Evolutionary conservation across 2,888 invertebrate genomes (phyloP), one percentile per base, ranked within the genome.

Genomic region (Nomada lathburiana): DNA sequence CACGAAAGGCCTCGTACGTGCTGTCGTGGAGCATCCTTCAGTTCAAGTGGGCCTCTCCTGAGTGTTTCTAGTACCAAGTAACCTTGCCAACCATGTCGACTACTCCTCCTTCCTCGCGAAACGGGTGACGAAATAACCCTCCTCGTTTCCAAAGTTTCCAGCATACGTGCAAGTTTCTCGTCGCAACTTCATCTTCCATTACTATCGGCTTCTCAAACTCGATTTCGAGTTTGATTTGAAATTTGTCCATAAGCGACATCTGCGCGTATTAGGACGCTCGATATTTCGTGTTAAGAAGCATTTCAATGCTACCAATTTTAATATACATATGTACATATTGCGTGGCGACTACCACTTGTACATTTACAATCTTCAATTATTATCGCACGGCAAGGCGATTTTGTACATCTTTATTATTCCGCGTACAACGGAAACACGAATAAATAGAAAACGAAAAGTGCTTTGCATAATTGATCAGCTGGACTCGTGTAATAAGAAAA

Each of bases 1-100:
- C 68, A 68, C 71, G 84, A 36, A 79, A 81, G 81, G 63, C 62
- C 81, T 75, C 78, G 84, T 82, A 85, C 85, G 82, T 87, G 82
- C 80, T 60, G 71, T 80, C 70, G 26, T 87, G 67, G 67, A 86
- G 86, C 53, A 76, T 82, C 87, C 85, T 86, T 44, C 73, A 64
- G 69, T 75, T 82, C 76, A 70, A 86, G 85, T 79, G 83, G 72
- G 53, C 73, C 71, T 73, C 76, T 78, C 83, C 69, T 18, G 74
- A 73, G 63, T 70, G 26, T 78, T 65, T 72, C 72, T 59, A 69
- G 64, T 62, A 75, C 52, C 57, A 18, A 47, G 53, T 76, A 69
- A 71, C 71, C 50, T 62, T 71, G 71, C 75, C 81, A 71, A 64
- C 68, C 82, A 2, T 59, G 81, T 73, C 80, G 67, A 59, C 82